These are phyloP conservation scores for Rafetus swinhoei DNA, from an alignment of 2,113 vertebrate species.

Conservation along the genomic window DNA sequence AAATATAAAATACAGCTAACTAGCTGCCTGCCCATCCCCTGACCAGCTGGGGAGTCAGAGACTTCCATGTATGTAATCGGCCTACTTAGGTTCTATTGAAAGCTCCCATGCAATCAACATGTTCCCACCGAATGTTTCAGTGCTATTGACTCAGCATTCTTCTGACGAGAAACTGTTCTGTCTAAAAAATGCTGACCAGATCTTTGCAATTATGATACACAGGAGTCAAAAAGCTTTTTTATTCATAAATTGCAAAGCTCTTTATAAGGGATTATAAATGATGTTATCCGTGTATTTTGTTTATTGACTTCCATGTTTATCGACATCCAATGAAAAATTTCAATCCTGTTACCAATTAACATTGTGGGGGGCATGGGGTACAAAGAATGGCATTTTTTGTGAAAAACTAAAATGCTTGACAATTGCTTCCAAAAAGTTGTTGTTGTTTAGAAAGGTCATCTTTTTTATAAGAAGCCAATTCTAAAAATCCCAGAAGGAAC, in stretches of 20 bases:
- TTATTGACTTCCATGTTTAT: neutral
- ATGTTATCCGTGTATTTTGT: neutral
- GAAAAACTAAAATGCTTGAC: neutral
- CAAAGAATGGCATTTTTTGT: neutral
- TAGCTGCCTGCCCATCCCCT: neutral
- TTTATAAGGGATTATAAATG: neutral
- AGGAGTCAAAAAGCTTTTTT: neutral
- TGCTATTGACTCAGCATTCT: neutral
- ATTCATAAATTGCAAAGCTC: neutral
- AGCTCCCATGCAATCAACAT: conserved; percentile 10
- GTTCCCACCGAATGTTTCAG: neutral
- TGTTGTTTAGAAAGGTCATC: neutral
- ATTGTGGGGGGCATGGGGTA: neutral
- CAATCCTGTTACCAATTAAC: neutral
- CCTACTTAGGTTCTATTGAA: neutral
- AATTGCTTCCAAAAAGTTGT: neutral
- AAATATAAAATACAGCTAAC: neutral
- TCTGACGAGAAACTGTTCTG: neutral
- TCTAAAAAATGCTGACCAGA: neutral
- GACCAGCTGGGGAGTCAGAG: neutral
- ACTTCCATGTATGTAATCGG: no score
- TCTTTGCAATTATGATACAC: neutral
- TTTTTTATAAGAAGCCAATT: neutral
- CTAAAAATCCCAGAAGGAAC: neutral
- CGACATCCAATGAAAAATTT: neutral